Percentiles rank a stretch among this genome's conserved stretches.
Conservation (phyloP, 2,113 vertebrate genomes). For the Natator depressus region DNA sequence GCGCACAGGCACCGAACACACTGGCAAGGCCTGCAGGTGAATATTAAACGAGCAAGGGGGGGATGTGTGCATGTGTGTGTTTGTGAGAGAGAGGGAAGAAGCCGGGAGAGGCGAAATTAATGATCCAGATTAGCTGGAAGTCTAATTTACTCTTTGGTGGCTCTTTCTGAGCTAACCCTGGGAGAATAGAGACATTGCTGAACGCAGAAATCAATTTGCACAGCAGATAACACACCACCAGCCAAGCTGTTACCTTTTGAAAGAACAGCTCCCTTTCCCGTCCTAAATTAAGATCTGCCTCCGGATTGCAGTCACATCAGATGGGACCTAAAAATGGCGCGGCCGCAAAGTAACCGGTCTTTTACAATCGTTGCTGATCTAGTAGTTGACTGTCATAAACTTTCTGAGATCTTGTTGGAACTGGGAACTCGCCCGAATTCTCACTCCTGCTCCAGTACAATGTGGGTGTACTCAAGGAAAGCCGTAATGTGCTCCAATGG, state of each 20-base stretch:
- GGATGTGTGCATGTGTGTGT: not conserved
- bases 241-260: not conserved
- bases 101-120: not conserved
- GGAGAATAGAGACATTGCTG: not conserved
- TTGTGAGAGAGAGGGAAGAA: not conserved
- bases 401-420: not conserved
- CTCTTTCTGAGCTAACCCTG: not conserved
- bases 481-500: not conserved
- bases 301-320: conserved; percentile 35
- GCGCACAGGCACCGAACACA: rapidly evolving
- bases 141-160: not conserved
- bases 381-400: not conserved
- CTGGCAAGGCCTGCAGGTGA: rapidly evolving
- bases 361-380: not conserved
- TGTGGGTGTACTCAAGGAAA: not conserved
- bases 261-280: conserved; percentile 26
- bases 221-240: not conserved
- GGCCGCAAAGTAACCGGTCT: conserved; percentile 11
- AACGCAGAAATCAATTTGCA: conserved; percentile 34
- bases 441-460: not conserved
- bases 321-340: conserved; percentile 7
- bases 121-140: rapidly evolving
- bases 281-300: conserved; percentile 22
- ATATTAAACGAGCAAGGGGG: not conserved
- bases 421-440: not conserved